A percentile compares a stretch with the other conserved stretches of the same genome.
These are phyloP conservation scores for Dorcus hopei DNA, from an alignment of 2,888 invertebrate genomes.

Conservation along the genomic window DNA sequence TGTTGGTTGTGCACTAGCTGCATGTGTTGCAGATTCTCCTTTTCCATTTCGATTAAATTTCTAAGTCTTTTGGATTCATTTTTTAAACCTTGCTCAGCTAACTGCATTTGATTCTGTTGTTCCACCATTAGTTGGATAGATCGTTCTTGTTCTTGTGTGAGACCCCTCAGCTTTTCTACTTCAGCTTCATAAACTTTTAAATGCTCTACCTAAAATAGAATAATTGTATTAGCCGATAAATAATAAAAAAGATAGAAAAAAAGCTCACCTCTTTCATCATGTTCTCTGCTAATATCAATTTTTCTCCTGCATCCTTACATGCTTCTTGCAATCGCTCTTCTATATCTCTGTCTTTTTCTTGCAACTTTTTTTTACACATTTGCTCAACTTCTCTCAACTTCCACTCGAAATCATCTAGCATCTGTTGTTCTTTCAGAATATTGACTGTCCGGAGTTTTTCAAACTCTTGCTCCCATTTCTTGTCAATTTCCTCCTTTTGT, in stretches of 20 bases:
- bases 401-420: slow-evolving; percentile 81
- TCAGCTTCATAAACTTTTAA: slow-evolving; percentile 57
- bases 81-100: slow-evolving; percentile 56
- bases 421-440: slow-evolving; percentile 67
- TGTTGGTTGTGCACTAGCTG: slow-evolving; percentile 47
- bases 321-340: slow-evolving; percentile 53
- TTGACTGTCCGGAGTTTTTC: slow-evolving; percentile 66
- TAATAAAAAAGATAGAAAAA: neutral
- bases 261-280: slow-evolving; percentile 43
- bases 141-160: slow-evolving; percentile 59
- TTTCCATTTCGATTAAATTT: slow-evolving; percentile 44
- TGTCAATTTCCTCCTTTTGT: slow-evolving; percentile 57
- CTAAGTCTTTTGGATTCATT: slow-evolving; percentile 51
- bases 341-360: slow-evolving; percentile 60
- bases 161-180: slow-evolving; percentile 55
- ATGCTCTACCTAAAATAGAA: slow-evolving; percentile 47
- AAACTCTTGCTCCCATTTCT: slow-evolving; percentile 66
- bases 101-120: slow-evolving; percentile 56
- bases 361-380: slow-evolving; percentile 60
- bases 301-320: slow-evolving; percentile 43
- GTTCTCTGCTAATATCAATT: slow-evolving; percentile 44
- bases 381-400: slow-evolving; percentile 75
- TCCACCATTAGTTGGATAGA: slow-evolving; percentile 55
- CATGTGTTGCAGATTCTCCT: slow-evolving; percentile 47
- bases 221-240: neutral